Evolutionary conservation across 2,888 invertebrate species (phyloP).

Genomic region (Piscicola geometra): DNA sequence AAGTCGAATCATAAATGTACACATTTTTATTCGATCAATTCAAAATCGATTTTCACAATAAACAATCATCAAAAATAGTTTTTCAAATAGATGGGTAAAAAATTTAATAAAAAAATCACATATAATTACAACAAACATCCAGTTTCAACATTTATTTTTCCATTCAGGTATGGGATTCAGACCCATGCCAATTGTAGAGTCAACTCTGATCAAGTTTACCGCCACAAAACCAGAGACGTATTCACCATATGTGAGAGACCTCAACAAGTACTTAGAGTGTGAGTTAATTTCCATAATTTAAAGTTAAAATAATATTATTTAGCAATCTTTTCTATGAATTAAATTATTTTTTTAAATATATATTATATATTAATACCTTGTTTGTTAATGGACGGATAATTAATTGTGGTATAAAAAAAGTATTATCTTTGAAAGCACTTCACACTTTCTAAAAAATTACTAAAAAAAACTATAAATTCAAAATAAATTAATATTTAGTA

Average conservation of each 20-base stretch:
- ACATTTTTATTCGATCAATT: background rate
- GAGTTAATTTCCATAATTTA: slow-evolving; percentile 10
- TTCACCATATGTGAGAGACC: slow-evolving; percentile 27
- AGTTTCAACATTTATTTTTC: background rate
- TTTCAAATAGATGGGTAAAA: background rate
- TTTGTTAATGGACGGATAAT: too few species aligned
- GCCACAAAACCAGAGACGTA: slow-evolving; percentile 22
- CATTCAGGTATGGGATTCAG: slow-evolving; percentile 41
- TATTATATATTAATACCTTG: too few species aligned
- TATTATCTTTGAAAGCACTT: too few species aligned
- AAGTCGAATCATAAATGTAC: background rate
- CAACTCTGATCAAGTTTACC: slow-evolving; percentile 40
- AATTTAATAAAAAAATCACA: too few species aligned
- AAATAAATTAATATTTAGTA: too few species aligned
- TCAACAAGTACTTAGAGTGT: slow-evolving; percentile 35
- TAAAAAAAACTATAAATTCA: too few species aligned
- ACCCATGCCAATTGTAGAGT: slow-evolving; percentile 40
- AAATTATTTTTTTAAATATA: too few species aligned
- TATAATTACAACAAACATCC: too few species aligned
- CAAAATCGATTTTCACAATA: background rate
- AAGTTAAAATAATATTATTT: too few species aligned
- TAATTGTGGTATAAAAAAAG: too few species aligned
- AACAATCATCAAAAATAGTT: background rate
- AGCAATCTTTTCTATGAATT: too few species aligned
- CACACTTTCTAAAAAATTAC: too few species aligned